Evolutionary conservation across 2,888 invertebrate genomes (phyloP), one percentile per base, ranked within the genome.

Genomic region (Pterobdella sp.): DNA sequence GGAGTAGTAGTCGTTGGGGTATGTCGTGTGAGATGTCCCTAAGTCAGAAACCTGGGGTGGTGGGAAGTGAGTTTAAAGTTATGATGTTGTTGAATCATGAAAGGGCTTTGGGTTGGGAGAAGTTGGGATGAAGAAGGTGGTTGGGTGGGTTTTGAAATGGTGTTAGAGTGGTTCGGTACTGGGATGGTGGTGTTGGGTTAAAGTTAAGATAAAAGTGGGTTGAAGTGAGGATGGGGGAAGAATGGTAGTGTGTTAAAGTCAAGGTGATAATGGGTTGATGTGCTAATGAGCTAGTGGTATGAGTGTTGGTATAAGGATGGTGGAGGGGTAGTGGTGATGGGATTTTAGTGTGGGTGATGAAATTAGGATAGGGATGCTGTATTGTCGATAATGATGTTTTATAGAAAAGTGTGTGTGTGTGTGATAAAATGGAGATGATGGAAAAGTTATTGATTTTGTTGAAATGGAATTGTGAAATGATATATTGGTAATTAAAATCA

Each of bases 1-100:
- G 81, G 89, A 89, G 85, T 91, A 91, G 84, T 93, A 93, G 83
- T 93, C 93, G 76, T 87, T 85, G 69, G 80, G 80, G 78, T 82
- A 82, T 65, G 82, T 76, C 75, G 80, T 80, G 35, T 82, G 79
- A 76, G 81, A 81, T 82, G 82, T 83, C 66, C 83, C 83, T 77
- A 83, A 82, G 77, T 83, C 82, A 2, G 82, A 82, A 72, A 83
- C 83, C 78, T 70, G 70, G 7, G 49, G 49, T 42, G 49, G 63
- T 63, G 26, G 31, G 10, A 26, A n/a, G 7, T 10, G n/a, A 18
- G 63, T 7, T 63, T 10, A 10, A 10, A 26, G n/a, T 63, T 10
- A n/a, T 63, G 63, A n/a, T 63, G 63, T 18, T 63, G 63, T 22
- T 22, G 31, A 26, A 7, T 7, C 14, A 26, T 26, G 3, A 32